These are phyloP conservation scores for Momotus momota DNA, from an alignment of 2,797 vertebrate genomes.

Conservation along the genomic window DNA sequence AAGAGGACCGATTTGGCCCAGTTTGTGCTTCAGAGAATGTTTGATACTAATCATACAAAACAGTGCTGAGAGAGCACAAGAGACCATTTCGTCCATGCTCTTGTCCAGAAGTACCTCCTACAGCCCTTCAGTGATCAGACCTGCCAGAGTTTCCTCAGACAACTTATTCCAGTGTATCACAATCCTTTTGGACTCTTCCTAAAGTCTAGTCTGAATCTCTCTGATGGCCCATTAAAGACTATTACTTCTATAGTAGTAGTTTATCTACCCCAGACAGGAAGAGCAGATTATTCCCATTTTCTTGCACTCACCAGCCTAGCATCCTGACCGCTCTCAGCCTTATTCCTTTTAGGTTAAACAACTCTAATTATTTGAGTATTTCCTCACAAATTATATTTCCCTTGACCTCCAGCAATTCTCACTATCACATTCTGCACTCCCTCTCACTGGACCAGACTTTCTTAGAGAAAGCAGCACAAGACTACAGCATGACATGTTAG, in stretches of 20 bases:
- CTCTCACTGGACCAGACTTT: neutral
- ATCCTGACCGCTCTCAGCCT: neutral
- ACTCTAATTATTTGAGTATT: neutral
- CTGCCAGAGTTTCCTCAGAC: neutral
- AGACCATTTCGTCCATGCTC: neutral
- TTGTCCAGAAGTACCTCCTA: neutral
- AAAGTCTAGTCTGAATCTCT: neutral
- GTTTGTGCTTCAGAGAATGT: neutral
- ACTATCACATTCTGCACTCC: neutral
- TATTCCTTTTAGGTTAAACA: neutral
- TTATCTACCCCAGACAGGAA: neutral
- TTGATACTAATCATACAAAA: slow-evolving; percentile 10
- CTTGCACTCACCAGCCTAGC: neutral
- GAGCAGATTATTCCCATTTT: neutral
- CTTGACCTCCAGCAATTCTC: neutral
- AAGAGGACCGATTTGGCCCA: neutral
- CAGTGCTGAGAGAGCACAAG: neutral
- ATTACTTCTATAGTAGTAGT: neutral
- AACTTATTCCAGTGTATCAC: neutral
- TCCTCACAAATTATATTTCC: neutral
- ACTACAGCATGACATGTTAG: neutral
- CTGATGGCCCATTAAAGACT: neutral
- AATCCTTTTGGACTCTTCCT: neutral
- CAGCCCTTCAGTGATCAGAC: neutral
- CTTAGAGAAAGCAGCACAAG: neutral